Conservation (phyloP, 2,888 invertebrate genomes). For the Octonoba sinensis region DNA sequence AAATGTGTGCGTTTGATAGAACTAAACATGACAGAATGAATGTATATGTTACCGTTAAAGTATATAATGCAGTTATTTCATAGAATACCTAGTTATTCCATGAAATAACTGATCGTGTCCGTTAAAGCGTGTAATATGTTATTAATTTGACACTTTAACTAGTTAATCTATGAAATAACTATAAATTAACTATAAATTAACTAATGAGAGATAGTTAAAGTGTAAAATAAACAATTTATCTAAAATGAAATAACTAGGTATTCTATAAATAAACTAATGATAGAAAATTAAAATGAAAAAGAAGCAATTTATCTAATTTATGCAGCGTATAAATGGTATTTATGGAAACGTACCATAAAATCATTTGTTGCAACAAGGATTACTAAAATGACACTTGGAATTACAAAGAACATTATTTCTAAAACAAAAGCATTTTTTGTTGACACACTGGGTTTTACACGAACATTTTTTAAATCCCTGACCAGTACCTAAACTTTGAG, state of each 20-base stretch:
- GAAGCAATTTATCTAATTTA: constrained; percentile 48
- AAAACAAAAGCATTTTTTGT: constrained; percentile 43
- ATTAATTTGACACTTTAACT: too few relatives aligned
- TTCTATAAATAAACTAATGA: constrained; percentile 12
- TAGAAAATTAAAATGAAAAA: constrained; percentile 45
- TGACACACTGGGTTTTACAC: constrained; percentile 55
- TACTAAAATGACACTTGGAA: too few relatives aligned
- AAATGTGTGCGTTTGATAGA: too few relatives aligned
- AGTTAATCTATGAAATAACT: too few relatives aligned
- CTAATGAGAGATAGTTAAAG: too few relatives aligned
- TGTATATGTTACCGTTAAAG: constrained; percentile 44
- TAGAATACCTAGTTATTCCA: constrained; percentile 51
- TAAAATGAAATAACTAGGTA: constrained; percentile 43
- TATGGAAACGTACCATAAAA: constrained; percentile 45
- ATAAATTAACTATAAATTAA: too few relatives aligned
- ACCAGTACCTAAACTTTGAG: constrained; percentile 57
- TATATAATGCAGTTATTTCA: constrained; percentile 52
- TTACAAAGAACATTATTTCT: too few relatives aligned
- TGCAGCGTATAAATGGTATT: constrained; percentile 50
- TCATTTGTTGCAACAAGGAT: too few relatives aligned
- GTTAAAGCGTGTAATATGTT: too few relatives aligned
- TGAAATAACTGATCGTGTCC: constrained; percentile 49
- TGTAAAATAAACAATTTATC: too few relatives aligned
- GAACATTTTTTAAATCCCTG: constrained; percentile 55
- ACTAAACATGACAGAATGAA: too few relatives aligned